Evolutionary conservation across 1,140 invertebrate species (phyloP), one percentile per base, ranked within the genome.

Genomic region (Drosophila truncata): DNA sequence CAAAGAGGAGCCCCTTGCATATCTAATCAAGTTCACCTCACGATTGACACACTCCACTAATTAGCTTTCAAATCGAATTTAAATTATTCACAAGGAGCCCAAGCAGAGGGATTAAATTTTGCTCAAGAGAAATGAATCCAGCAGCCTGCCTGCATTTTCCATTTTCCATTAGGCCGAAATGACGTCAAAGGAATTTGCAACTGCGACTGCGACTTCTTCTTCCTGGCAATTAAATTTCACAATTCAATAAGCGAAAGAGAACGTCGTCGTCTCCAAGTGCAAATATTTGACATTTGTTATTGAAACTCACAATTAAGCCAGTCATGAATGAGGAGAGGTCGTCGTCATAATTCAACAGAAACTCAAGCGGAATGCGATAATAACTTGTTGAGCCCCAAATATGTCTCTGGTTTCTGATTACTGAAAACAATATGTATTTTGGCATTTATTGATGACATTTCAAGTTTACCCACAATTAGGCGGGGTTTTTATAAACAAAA

Each of bases 1-100:
- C 29, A 3, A 35, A 16, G 50, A 23, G 35, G 5, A 42, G 61
- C 13, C 63, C 13, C 63, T 20, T 59, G 69, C 42, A 72, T 71
- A 41, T 46, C 52, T 59, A 60, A 71, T 59, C 65, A 59, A 37
- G 10, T 31, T 27, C 39, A 20, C 64, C 69, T 47, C 50, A 57
- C 27, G 33, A 33, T 70, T 58, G 66, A 59, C 50, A 59, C 42
- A 60, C 67, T 72, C 52, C 66, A 35, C 52, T 50, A 72, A 72
- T 72, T 72, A 72, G 66, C 69, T 72, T 60, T 60, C 67, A 50
- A 72, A 72, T 59, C 42, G 66, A 72, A 71, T 59, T 71, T 71
- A 49, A 71, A 59, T 71, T 47, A 72, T 72, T 72, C 69, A 72
- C n/a, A 27, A 37, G 47, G 16, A 44, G 10, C 39, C 37, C 20